These are phyloP conservation scores for Parauchenoglanis punctatus DNA, from an alignment of 2,797 vertebrate genomes.

Conservation along the genomic window DNA sequence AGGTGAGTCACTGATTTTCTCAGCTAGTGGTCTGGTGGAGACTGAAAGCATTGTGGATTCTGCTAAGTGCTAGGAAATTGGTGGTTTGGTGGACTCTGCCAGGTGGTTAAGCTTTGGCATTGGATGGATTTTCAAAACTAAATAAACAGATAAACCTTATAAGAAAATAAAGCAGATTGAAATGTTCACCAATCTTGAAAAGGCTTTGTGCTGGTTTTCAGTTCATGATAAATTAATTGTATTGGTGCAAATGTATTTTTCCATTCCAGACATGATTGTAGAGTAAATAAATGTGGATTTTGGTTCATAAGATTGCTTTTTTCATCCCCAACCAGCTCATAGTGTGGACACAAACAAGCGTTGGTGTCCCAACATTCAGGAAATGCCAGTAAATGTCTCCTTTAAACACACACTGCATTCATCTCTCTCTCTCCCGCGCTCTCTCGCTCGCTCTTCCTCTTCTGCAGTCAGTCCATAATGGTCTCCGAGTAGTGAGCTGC, in stretches of 20 bases:
- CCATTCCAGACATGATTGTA: neutral
- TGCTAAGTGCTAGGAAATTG: neutral
- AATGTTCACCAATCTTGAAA: too few relatives aligned
- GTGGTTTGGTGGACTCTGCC: neutral
- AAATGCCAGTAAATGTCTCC: constrained; percentile 15
- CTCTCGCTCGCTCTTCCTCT: neutral
- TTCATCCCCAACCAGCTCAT: neutral
- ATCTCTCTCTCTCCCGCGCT: neutral
- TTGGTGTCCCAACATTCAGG: neutral
- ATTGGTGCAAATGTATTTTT: neutral
- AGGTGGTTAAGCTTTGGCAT: neutral
- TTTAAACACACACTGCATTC: constrained; percentile 11
- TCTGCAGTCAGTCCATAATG: neutral
- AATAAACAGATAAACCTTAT: neutral
- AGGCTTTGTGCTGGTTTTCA: neutral
- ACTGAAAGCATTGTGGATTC: neutral
- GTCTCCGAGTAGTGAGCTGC: neutral
- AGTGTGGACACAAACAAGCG: neutral
- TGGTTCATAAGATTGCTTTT: neutral
- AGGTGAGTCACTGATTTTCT: too few relatives aligned
- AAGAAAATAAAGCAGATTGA: neutral
- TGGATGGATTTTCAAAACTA: neutral
- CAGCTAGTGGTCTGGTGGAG: neutral
- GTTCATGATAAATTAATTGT: neutral
- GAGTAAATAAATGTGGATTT: neutral